phyloP scores from a whole-genome alignment of 2,888 invertebrate genomes.

The Doris montereyensis region DNA sequence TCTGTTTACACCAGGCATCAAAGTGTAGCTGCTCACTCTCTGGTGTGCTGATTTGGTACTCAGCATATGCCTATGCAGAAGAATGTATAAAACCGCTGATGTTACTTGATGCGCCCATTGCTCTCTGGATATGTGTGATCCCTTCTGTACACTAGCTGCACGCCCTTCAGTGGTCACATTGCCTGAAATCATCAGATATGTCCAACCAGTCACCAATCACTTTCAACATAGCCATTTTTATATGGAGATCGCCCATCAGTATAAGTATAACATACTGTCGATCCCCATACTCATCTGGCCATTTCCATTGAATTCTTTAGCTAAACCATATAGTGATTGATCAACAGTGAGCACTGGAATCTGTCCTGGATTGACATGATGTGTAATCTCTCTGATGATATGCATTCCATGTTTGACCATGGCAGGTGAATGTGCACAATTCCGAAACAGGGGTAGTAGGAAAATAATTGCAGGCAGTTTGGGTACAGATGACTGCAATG shows the following conservation, averaged over 20 bases:
- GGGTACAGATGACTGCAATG: background rate
- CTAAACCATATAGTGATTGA: slow-evolving; percentile 57
- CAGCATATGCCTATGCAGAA: background rate
- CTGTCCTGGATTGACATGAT: slow-evolving; percentile 53
- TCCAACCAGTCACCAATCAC: slow-evolving; percentile 51
- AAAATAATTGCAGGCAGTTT: background rate
- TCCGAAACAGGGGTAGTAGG: background rate
- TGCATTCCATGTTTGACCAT: slow-evolving; percentile 54
- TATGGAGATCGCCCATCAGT: slow-evolving; percentile 62
- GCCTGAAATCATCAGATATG: no score
- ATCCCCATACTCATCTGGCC: slow-evolving; percentile 55
- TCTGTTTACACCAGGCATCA: slow-evolving; percentile 22
- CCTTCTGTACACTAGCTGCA: slow-evolving; percentile 49
- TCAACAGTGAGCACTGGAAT: slow-evolving; percentile 53
- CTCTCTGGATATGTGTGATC: slow-evolving; percentile 42
- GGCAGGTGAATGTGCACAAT: slow-evolving; percentile 32
- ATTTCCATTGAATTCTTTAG: slow-evolving; percentile 60
- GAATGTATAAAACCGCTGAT: slow-evolving; percentile 5
- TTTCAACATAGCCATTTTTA: slow-evolving; percentile 56
- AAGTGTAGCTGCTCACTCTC: background rate
- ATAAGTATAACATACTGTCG: slow-evolving; percentile 52
- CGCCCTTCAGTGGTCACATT: no score
- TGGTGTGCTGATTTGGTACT: background rate
- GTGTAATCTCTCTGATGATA: slow-evolving; percentile 34
- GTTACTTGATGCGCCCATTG: slow-evolving; percentile 8